A percentile compares a stretch with the other conserved stretches of the same genome.
phyloP scores from a whole-genome alignment of 2,797 vertebrate genomes.

The Halcyon badia region DNA sequence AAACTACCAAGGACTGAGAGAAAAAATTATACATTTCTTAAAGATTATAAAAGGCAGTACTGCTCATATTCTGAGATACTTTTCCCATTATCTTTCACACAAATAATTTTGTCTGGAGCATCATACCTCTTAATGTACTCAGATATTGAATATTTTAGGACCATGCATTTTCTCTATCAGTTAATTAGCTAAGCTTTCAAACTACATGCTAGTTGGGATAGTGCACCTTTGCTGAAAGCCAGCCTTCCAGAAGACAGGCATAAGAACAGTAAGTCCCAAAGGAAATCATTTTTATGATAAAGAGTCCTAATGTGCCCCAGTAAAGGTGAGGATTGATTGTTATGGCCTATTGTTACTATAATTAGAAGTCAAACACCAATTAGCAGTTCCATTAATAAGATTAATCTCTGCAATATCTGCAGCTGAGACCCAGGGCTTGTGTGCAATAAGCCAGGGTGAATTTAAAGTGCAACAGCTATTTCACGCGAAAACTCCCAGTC shows the following conservation, averaged over 20 bases:
- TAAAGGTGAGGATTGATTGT: slow-evolving; percentile 69
- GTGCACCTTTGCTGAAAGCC: slow-evolving; percentile 18
- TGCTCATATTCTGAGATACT: slow-evolving; percentile 9
- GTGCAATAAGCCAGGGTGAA: slow-evolving; percentile 3
- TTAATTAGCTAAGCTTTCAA: slow-evolving; percentile 55
- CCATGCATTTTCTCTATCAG: slow-evolving; percentile 24
- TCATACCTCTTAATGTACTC: background rate
- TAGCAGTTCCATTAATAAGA: slow-evolving; percentile 76
- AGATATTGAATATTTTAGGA: slow-evolving; percentile 28
- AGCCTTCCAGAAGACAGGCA: slow-evolving; percentile 48
- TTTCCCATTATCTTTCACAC: slow-evolving; percentile 40
- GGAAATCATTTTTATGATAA: slow-evolving; percentile 62
- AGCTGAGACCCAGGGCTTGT: slow-evolving; percentile 65
- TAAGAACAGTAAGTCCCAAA: slow-evolving; percentile 38
- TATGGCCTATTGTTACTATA: slow-evolving; percentile 73
- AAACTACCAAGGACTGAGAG: background rate
- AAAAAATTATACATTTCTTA: slow-evolving; percentile 16
- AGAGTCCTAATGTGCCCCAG: slow-evolving; percentile 53
- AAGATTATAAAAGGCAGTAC: background rate
- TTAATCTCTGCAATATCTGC: slow-evolving; percentile 73
- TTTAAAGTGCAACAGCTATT: slow-evolving; percentile 42
- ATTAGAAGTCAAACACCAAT: slow-evolving; percentile 77
- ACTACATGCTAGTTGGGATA: background rate
- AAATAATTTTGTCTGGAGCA: slow-evolving; percentile 35
- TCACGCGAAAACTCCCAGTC: background rate